A percentile compares a stretch with the other conserved stretches of the same genome.
Evolutionary conservation across 2,888 invertebrate species (phyloP).

Genomic region (Troides aeacus): DNA sequence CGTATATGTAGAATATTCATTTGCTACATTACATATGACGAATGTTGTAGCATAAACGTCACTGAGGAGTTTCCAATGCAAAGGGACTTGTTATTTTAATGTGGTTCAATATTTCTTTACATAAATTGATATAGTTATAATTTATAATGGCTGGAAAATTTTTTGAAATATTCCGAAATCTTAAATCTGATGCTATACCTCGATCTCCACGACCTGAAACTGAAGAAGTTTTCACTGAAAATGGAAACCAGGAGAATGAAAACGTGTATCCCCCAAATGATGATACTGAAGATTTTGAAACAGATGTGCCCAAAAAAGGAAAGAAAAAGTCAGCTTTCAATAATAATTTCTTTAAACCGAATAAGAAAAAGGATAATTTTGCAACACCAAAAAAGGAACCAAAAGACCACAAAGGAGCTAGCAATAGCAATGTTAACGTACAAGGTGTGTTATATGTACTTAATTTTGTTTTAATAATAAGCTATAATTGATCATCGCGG

Average conservation of each 20-base stretch:
- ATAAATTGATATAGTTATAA: not conserved
- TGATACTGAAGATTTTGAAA: conserved; percentile 32
- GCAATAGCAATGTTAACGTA: conserved; percentile 56
- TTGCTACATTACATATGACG: not conserved
- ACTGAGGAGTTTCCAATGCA: not conserved
- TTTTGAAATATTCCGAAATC: conserved; percentile 62
- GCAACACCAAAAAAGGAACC: conserved; percentile 33
- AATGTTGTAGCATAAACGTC: not conserved
- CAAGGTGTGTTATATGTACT: conserved; percentile 52
- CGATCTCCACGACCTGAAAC: conserved; percentile 61
- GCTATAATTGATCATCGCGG: not conserved
- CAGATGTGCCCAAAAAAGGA: conserved; percentile 30
- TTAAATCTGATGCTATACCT: conserved; percentile 77
- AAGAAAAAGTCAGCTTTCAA: conserved; percentile 24
- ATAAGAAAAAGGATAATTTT: conserved; percentile 37
- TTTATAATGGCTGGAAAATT: conserved; percentile 51
- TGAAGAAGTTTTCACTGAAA: conserved; percentile 34
- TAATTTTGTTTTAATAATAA: not conserved
- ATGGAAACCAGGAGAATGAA: conserved; percentile 38
- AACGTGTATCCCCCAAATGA: conserved; percentile 39
- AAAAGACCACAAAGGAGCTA: conserved; percentile 40
- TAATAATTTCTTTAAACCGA: conserved; percentile 39
- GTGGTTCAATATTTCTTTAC: not conserved
- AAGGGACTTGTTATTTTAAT: not conserved
- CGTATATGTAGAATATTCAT: not conserved